phyloP scores from a whole-genome alignment of 1,140 invertebrate species.

The Trypoxylus dichotomus region DNA sequence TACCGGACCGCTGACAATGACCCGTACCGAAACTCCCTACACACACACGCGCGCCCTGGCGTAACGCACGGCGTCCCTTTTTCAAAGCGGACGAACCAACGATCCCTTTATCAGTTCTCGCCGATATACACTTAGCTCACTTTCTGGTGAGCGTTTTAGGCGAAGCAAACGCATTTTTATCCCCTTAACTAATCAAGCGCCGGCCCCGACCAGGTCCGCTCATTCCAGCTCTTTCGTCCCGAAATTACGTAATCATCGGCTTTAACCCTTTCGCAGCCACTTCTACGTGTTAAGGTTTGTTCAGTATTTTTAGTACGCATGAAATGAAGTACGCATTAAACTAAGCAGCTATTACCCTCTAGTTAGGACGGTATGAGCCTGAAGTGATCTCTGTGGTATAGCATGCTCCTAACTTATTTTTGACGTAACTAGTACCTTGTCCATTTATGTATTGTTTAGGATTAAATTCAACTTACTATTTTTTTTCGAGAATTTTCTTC shows the following conservation, averaged over 20 bases:
- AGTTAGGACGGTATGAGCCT: no score
- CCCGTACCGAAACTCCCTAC: background rate
- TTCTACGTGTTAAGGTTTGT: background rate
- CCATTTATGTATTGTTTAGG: no score
- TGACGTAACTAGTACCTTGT: no score
- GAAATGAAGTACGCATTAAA: background rate
- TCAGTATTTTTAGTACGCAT: background rate
- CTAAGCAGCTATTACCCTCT: no score
- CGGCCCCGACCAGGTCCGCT: background rate
- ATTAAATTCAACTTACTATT: no score
- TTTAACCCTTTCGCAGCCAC: background rate
- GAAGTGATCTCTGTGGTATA: no score
- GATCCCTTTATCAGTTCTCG: background rate
- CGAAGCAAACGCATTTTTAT: background rate
- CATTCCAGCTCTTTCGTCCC: background rate
- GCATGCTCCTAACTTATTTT: no score
- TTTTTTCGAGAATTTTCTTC: no score
- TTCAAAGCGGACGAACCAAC: background rate
- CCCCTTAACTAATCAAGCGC: conserved; percentile 5
- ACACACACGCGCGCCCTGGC: no score
- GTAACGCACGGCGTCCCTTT: background rate
- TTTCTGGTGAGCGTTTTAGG: background rate
- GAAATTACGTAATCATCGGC: background rate
- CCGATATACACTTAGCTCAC: background rate
- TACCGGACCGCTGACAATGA: background rate